Evolutionary conservation across 2,113 vertebrate species (phyloP).

Genomic region (Candoia aspera): DNA sequence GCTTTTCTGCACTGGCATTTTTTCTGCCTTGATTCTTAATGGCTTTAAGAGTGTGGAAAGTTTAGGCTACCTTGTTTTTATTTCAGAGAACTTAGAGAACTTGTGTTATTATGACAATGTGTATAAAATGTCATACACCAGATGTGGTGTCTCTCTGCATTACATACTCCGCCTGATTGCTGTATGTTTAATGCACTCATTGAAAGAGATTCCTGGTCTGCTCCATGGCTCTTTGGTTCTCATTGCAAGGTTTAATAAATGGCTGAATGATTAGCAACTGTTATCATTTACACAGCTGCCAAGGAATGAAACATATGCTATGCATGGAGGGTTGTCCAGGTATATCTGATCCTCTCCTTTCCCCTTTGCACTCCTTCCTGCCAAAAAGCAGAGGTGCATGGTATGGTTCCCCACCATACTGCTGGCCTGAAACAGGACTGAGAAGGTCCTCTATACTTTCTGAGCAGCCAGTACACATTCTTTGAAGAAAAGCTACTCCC

Average conservation of each 20-base stretch:
- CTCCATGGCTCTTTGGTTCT: constrained; percentile 9
- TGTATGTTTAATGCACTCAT: background rate
- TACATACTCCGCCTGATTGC: background rate
- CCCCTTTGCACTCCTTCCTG: background rate
- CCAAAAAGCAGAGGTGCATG: background rate
- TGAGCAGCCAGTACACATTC: background rate
- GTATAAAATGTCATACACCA: background rate
- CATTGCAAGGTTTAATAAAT: background rate
- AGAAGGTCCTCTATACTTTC: background rate
- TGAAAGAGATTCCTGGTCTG: constrained; percentile 4
- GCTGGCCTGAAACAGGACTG: background rate
- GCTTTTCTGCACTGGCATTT: constrained; percentile 33
- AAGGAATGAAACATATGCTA: background rate
- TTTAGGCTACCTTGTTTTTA: constrained; percentile 5
- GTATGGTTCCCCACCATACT: background rate
- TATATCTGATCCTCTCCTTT: background rate
- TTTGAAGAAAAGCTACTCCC: background rate
- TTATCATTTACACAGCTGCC: background rate
- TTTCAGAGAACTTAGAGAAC: constrained; percentile 20
- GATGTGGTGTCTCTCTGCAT: background rate
- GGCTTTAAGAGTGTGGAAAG: background rate
- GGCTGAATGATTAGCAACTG: background rate
- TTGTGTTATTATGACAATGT: background rate
- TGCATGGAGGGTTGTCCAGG: background rate
- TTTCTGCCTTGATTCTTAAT: constrained; percentile 9